These are phyloP conservation scores for Netelia melanura DNA, from an alignment of 2,888 invertebrate genomes.

Conservation along the genomic window DNA sequence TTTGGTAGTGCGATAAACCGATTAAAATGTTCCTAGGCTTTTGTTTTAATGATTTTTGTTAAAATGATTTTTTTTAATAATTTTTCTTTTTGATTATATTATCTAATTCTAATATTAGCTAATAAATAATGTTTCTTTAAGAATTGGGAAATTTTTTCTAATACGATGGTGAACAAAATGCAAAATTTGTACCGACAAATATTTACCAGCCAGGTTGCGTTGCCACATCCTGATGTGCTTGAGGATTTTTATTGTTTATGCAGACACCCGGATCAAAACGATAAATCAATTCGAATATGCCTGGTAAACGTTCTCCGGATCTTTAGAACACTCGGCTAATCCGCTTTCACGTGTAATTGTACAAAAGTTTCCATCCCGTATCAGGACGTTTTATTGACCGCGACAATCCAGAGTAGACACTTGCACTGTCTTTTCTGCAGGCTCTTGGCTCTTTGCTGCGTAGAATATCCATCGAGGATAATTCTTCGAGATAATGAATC, in stretches of 20 bases:
- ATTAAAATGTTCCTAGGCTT: too few species aligned
- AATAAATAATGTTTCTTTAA: too few species aligned
- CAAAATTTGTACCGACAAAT: not conserved
- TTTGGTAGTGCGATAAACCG: too few species aligned
- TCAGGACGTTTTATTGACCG: constrained; percentile 39
- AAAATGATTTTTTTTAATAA: not conserved
- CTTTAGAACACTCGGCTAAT: constrained; percentile 40
- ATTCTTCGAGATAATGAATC: too few species aligned
- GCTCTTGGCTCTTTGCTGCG: not conserved
- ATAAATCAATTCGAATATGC: constrained; percentile 31
- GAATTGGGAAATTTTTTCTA: not conserved
- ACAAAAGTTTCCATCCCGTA: constrained; percentile 51
- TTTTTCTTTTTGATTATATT: not conserved
- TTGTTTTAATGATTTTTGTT: too few species aligned
- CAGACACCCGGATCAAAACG: constrained; percentile 11
- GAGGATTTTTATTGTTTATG: not conserved
- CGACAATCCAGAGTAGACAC: constrained; percentile 41
- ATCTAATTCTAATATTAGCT: not conserved
- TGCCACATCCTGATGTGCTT: not conserved
- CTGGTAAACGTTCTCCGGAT: constrained; percentile 26
- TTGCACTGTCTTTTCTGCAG: constrained; percentile 19
- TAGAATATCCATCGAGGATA: not conserved
- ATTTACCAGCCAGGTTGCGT: not conserved
- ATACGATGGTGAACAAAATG: not conserved
- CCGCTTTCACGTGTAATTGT: constrained; percentile 55